Evolutionary conservation across 2,888 invertebrate genomes (phyloP).

Genomic region (Choreutis nemorana): DNA sequence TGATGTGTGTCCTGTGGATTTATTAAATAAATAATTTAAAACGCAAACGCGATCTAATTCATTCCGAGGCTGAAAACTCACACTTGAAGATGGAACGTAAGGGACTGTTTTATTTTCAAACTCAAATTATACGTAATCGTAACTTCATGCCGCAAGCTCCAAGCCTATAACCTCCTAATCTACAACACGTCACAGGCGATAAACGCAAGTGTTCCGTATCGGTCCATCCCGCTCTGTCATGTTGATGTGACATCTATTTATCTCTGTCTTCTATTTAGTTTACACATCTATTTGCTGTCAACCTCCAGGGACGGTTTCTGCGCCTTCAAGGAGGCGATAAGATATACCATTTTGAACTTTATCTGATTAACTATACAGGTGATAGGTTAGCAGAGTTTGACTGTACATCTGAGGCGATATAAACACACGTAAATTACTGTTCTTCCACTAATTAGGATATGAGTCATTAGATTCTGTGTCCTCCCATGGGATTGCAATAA

Average conservation of each 20-base stretch:
- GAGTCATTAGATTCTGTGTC: constrained; percentile 26
- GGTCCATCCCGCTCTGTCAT: constrained; percentile 22
- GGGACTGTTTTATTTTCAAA: no score
- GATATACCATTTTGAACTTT: constrained; percentile 13
- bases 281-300: constrained; percentile 13
- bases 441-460: constrained; percentile 28
- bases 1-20: no score
- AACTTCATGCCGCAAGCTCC: constrained; percentile 10
- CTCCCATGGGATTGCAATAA: no score
- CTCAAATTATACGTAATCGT: no score
- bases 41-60: no score
- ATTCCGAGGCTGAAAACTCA: no score
- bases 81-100: no score
- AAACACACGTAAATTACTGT: constrained; percentile 28
- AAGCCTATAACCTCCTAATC: constrained; percentile 16
- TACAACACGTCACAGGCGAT: constrained; percentile 22
- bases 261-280: constrained; percentile 21
- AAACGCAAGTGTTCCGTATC: constrained; percentile 12
- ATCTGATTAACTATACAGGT: no score
- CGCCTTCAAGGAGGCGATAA: constrained; percentile 9
- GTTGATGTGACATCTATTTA: constrained; percentile 22
- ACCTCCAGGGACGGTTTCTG: constrained; percentile 11
- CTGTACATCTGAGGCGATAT: constrained; percentile 17
- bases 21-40: no score
- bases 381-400: constrained; percentile 11